Base-by-base conservation (phyloP, 92 coral and sea anemone species). In the Paragorgia papillata region DNA sequence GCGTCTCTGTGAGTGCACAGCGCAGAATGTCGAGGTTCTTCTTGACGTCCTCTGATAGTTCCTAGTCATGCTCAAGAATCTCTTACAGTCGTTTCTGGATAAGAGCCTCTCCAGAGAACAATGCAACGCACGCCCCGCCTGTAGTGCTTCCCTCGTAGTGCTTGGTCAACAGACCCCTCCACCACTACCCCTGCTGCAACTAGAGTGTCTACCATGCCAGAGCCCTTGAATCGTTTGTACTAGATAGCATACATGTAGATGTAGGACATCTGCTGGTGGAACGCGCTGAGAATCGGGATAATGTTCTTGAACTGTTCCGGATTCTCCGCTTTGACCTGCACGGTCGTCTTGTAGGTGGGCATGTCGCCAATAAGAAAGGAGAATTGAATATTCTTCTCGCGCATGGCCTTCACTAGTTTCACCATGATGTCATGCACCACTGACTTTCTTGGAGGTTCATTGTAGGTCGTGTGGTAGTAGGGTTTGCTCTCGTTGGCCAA, bases 331-430 rank as follows among this genome's bases (percentile, higher is more conserved):
- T 66, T 66, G 14, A 66, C 29, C 35, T 66, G 74, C 74, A 46
- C 74, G 18, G 41, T 66, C 34, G 74, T 66, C 57, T 66, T 66
- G 25, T 66, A 66, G 40, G 74, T 66, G 57, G 74, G 74, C 74
- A 66, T 66, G 48, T 66, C 56, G 74, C 74, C 74, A 66, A 66
- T 27, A 44, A 66, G 53, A 41, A 66, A 66, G 55, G 74, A 66
- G 21, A 66, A 66, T 66, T 55, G 74, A 17, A 66, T 66, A 66
- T 66, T 66, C 57, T 66, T 66, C 74, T 66, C 57, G 19, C 57
- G 29, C 74, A 66, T 66, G 74, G 74, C 57, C 74, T 40, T 66
- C 74, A 66, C 74, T 44, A 66, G 74, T 66, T 66, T 66, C 74
- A 41, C 74, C 74, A 66, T 66, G 74, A 37, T 66, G 74, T 22